Evolutionary conservation across 2,113 vertebrate genomes (phyloP).

Genomic region (Phalacrocorax carbo): DNA sequence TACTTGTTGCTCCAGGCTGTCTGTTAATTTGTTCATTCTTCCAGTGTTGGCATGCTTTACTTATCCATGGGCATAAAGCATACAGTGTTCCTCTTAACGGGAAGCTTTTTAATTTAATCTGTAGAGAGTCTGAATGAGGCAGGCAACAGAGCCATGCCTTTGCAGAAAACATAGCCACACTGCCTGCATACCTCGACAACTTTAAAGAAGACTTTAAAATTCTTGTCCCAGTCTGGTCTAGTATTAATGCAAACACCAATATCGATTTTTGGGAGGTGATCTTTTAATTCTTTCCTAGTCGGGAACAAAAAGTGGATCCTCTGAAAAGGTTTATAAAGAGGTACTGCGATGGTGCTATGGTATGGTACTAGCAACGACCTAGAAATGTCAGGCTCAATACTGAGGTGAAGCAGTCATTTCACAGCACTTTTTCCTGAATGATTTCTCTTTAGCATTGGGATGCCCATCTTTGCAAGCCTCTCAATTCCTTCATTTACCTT

Average conservation of each 20-base stretch:
- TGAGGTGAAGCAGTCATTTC: background rate
- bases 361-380: background rate
- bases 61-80: slow-evolving; percentile 28
- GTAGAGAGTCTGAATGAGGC: slow-evolving; percentile 14
- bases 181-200: background rate
- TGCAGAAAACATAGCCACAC: background rate
- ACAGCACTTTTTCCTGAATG: background rate
- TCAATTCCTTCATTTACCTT: background rate
- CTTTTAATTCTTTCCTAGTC: background rate
- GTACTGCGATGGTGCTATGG: background rate
- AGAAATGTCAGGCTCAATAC: background rate
- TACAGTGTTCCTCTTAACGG: slow-evolving; percentile 29
- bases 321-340: background rate
- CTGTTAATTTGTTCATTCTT: slow-evolving; percentile 54
- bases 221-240: background rate
- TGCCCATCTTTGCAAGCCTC: background rate
- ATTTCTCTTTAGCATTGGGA: background rate
- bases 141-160: background rate
- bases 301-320: background rate
- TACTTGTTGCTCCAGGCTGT: slow-evolving; percentile 33
- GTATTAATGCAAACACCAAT: background rate
- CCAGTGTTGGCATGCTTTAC: slow-evolving; percentile 12
- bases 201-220: background rate
- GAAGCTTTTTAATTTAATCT: slow-evolving; percentile 56
- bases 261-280: background rate